Base-by-base conservation (phyloP, 1,140 invertebrate species). In the Parasteatoda tepidariorum region DNA sequence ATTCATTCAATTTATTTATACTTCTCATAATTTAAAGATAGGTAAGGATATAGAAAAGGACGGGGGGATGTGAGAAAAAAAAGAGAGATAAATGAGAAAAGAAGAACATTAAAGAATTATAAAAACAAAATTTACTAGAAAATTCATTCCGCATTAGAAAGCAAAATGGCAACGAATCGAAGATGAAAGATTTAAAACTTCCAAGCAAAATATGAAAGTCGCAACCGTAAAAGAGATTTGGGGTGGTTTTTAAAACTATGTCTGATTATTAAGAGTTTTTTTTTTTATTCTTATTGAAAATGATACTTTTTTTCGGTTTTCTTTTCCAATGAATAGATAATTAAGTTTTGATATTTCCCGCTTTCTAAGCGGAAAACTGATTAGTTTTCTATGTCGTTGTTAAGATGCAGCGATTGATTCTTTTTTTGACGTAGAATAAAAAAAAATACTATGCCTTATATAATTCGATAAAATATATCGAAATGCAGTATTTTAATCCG, bases 331-430 rank as follows among this genome's bases (percentile, higher is more conserved):
- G 73, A 75, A 75, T 75, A 57, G 73, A 34, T 75, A 75, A 75
- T 75, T 75, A 75, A 75, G 73, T 75, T 75, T 38, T 75, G 73
- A 75, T 75, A 57, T 75, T 75, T 75, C 73, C n/a, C 73, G 55
- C 62, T 75, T n/a, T 75, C 6, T 13, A 18, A 41, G 28, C 18
- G 6, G 70, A 73, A 73, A 73, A 73, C 31, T 73, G 66, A 68
- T 41, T 68, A 68, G 26, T 13, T 28, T 31, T 18, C 33, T 31
- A n/a, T n/a, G n/a, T n/a, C n/a, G n/a, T n/a, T n/a, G n/a, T n/a
- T n/a, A n/a, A n/a, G n/a, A n/a, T n/a, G n/a, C n/a, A n/a, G n/a
- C n/a, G n/a, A n/a, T n/a, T n/a, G n/a, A n/a, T n/a, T n/a, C n/a
- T n/a, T n/a, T n/a, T n/a, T n/a, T n/a, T n/a, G n/a, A n/a, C n/a